Conservation (phyloP, 2,113 vertebrate genomes). For the Malurus elegans region DNA sequence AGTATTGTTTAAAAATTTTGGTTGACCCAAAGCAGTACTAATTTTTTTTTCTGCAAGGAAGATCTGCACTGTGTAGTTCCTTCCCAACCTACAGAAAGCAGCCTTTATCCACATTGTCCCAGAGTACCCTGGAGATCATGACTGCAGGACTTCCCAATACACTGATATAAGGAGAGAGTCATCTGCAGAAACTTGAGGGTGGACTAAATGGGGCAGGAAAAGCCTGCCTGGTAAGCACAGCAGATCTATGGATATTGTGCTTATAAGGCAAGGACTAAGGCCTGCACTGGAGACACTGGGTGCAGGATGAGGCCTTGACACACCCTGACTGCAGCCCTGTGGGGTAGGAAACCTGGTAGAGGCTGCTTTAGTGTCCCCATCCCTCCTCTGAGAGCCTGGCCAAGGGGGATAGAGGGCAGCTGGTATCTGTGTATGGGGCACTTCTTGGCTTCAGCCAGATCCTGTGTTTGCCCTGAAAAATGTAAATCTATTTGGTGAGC, state of each 20-base stretch:
- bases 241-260: not conserved
- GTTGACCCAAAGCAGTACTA: not conserved
- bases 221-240: not conserved
- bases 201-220: not conserved
- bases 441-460: not conserved
- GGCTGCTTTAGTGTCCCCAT: not conserved
- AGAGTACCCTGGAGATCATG: not conserved
- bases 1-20: not conserved
- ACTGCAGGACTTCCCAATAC: not conserved
- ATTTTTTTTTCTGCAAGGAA: not conserved
- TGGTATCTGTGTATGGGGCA: not conserved
- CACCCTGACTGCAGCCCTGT: not conserved
- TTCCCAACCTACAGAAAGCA: not conserved
- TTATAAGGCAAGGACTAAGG: not conserved
- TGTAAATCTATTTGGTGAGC: not conserved
- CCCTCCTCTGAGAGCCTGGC: not conserved
- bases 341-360: not conserved
- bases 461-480: not conserved
- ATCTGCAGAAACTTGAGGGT: not conserved
- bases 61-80: not conserved
- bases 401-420: not conserved
- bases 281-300: rapidly evolving
- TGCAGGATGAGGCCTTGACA: not conserved
- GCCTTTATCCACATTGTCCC: not conserved
- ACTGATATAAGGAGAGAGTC: not conserved